Evolutionary conservation across 2,113 vertebrate species (phyloP).

Genomic region (Pipra filicauda): DNA sequence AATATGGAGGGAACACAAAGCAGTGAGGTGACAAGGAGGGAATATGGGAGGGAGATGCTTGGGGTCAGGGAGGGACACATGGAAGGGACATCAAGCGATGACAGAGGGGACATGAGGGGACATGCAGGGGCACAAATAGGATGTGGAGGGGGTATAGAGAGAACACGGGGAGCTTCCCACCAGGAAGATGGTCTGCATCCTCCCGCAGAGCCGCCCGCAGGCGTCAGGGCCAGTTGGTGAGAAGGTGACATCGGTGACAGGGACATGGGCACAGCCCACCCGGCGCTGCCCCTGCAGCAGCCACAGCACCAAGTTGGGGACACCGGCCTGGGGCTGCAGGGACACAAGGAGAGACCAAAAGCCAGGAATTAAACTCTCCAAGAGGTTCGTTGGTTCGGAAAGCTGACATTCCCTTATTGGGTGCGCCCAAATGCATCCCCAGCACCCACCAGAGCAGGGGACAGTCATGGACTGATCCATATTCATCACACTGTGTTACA

Average conservation of each 20-base stretch:
- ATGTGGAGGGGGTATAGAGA: background rate
- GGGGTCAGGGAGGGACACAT: too few relatives aligned
- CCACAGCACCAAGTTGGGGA: conserved; percentile 73
- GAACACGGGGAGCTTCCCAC: background rate
- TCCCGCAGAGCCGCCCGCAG: conserved; percentile 67
- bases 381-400: too few relatives aligned
- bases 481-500: background rate
- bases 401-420: too few relatives aligned
- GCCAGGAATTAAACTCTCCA: background rate
- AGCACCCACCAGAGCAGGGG: background rate
- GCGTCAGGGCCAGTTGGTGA: background rate
- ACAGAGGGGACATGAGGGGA: background rate
- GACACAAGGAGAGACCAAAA: background rate
- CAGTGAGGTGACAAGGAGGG: too few relatives aligned
- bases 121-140: background rate
- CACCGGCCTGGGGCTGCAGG: conserved; percentile 57
- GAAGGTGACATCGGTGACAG: conserved; percentile 40
- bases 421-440: rapidly evolving
- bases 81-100: too few relatives aligned
- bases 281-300: conserved; percentile 40
- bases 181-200: conserved; percentile 68
- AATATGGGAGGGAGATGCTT: too few relatives aligned
- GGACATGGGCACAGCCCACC: conserved; percentile 58
- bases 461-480: too few relatives aligned
- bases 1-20: too few relatives aligned